phyloP scores from a whole-genome alignment of 2,113 vertebrate genomes.

The Microtus ochrogaster region DNA sequence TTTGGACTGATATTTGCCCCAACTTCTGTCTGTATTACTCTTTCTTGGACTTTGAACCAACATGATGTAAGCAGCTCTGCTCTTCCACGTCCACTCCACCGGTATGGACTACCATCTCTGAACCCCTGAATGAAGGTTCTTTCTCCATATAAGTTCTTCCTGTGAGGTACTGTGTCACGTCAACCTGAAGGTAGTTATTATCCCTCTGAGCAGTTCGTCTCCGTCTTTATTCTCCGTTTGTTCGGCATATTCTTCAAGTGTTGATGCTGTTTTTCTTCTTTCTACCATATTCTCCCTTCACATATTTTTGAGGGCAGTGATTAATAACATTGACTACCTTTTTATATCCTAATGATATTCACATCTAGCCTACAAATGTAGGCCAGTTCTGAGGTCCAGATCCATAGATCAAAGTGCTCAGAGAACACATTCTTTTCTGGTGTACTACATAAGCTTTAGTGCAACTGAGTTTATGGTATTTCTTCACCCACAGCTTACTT shows the following conservation, averaged over 20 bases:
- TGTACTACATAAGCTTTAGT: background rate
- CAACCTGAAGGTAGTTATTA: background rate
- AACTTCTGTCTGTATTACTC: background rate
- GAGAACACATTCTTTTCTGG: background rate
- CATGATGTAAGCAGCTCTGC: background rate
- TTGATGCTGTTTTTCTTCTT: background rate
- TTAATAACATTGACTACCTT: background rate
- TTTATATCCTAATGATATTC: background rate
- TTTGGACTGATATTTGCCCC: background rate
- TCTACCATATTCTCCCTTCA: slow-evolving; percentile 27
- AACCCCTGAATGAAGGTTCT: background rate
- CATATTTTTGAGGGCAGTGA: background rate
- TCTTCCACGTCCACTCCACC: too few relatives aligned
- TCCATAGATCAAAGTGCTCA: background rate
- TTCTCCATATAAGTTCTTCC: too few relatives aligned
- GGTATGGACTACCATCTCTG: background rate
- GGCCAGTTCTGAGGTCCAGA: background rate
- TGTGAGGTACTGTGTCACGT: background rate
- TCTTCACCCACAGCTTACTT: background rate
- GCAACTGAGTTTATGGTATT: background rate
- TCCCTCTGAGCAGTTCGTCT: background rate
- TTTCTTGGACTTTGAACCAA: background rate
- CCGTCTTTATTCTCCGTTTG: background rate
- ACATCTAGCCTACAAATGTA: background rate
- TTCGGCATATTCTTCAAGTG: background rate